Conservation (phyloP, 2,888 invertebrate species). For the Carterocephalus palaemon region DNA sequence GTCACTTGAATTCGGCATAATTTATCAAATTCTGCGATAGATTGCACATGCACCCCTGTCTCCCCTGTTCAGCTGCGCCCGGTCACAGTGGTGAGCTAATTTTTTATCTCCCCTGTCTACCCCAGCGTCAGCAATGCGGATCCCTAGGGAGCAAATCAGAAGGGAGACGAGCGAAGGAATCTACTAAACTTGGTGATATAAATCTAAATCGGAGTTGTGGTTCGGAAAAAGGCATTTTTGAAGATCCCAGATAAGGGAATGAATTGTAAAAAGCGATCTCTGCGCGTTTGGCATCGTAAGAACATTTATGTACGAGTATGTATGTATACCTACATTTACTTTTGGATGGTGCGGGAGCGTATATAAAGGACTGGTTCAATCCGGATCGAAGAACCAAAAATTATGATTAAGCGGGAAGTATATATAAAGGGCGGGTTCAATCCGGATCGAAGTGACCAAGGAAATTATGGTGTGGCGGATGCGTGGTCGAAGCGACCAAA, state of each 20-base stretch:
- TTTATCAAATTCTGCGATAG: constrained; percentile 66
- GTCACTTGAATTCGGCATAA: constrained; percentile 65
- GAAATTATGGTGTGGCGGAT: too few species aligned
- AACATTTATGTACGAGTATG: constrained; percentile 3
- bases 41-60: constrained; percentile 63
- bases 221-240: constrained; percentile 42
- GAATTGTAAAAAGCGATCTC: constrained; percentile 15
- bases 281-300: constrained; percentile 3
- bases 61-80: constrained; percentile 57
- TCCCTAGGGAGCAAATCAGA: constrained; percentile 58
- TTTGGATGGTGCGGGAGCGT: too few species aligned
- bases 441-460: too few species aligned
- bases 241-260: constrained; percentile 48
- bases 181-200: constrained; percentile 40
- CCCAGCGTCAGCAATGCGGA: constrained; percentile 49
- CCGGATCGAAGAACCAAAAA: too few species aligned
- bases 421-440: too few species aligned
- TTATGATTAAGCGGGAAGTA: too few species aligned
- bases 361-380: too few species aligned
- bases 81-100: constrained; percentile 57
- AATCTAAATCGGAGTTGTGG: constrained; percentile 46
- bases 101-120: constrained; percentile 58
- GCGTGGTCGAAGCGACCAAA: too few species aligned
- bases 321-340: too few species aligned
- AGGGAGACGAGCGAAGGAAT: constrained; percentile 45